phyloP scores from a whole-genome alignment of 2,797 vertebrate species.

The Limnodromus scolopaceus region DNA sequence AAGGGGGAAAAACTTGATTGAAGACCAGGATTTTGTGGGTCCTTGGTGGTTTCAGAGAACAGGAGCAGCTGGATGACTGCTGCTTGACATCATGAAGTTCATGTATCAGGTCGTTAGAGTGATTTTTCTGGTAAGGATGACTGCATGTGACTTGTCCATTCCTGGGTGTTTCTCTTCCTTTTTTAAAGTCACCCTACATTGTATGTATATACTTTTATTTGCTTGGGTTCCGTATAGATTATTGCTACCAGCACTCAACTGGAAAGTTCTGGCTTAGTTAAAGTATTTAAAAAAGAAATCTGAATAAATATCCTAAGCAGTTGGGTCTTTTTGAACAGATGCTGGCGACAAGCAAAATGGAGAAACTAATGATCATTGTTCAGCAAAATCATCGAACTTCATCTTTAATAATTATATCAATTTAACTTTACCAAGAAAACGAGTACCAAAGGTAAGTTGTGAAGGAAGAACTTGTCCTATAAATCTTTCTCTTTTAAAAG shows the following conservation, averaged over 20 bases:
- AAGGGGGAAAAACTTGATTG: background rate
- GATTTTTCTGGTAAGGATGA: background rate
- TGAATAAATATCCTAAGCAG: background rate
- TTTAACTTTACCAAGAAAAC: conserved; percentile 88
- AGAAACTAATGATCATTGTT: conserved; percentile 82
- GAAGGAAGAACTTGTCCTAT: background rate
- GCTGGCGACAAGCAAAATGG: conserved; percentile 81
- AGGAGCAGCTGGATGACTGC: background rate
- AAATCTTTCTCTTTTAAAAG: background rate
- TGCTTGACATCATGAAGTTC: background rate
- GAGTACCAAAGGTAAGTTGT: conserved; percentile 90
- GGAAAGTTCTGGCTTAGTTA: background rate
- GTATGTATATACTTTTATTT: background rate
- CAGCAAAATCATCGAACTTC: conserved; percentile 80
- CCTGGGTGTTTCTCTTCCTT: background rate
- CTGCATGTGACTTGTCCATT: background rate
- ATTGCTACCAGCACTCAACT: background rate
- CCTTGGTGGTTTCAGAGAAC: background rate
- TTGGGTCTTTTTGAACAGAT: conserved; percentile 78
- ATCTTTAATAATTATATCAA: conserved; percentile 86
- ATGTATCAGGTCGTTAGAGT: background rate
- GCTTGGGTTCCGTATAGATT: background rate
- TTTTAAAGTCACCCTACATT: background rate
- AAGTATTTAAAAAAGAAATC: background rate
- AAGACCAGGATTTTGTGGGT: background rate